Base-by-base conservation (phyloP, 2,888 invertebrate species). In the Amitus sp. region DNA sequence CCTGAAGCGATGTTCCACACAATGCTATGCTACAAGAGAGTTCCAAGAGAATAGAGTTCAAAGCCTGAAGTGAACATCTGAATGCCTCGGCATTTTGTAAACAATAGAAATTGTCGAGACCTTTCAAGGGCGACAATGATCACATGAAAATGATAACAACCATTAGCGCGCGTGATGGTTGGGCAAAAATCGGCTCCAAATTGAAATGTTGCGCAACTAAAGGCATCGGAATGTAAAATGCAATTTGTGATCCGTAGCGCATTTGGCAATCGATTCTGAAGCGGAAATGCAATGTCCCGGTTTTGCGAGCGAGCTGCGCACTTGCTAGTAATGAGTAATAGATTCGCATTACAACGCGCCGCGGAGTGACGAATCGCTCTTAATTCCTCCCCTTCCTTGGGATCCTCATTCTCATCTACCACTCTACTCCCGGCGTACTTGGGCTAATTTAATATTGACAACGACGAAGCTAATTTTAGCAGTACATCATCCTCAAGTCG, bases 281-380 rank as follows among this genome's bases (percentile, higher is more conserved):
- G 39, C 58, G 63, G 57, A 65, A 65, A 65, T 65, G 60, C 61
- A 65, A 65, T 58, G 65, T 61, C 61, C 64, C 53, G 56, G 34
- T 65, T 48, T 55, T 58, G 48, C 46, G 61, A 57, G 58, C 60
- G 48, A 54, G 58, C 53, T 34, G 51, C 60, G 60, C 57, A 60
- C 60, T 54, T 55, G 51, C 61, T 65, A 60, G 61, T 65, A 65
- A 65, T 65, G 65, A 65, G 64, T 65, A 65, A 61, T 65, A 65
- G 64, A 61, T 57, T 61, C 57, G 43, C 51, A 65, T 65, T 65
- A 65, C 61, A 53, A 47, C 45, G 43, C 50, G 60, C 57, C 57
- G 46, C 57, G 10, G 40, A 53, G 62, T 76, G 77, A 77, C 75
- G 71, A 71, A 77, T 77, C 67, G 66, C 72, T 64, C 70, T 67